Conservation (phyloP, 2,888 invertebrate genomes). For the Hermaeophaga mercurialis region DNA sequence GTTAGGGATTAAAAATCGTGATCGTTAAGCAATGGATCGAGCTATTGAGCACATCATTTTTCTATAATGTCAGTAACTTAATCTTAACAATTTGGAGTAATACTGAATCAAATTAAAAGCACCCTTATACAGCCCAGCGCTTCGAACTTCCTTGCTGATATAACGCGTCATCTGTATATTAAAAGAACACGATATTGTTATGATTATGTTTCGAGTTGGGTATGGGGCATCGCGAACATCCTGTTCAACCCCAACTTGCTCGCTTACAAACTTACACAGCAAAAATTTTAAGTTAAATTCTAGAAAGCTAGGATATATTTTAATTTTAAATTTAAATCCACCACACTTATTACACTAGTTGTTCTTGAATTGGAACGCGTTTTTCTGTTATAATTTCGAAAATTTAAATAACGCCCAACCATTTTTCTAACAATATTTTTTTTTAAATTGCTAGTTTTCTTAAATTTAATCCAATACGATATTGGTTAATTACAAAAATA, state of each 20-base stretch:
- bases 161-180: slow-evolving; percentile 35
- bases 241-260: slow-evolving; percentile 6
- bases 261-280: slow-evolving; percentile 13
- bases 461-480: too few relatives aligned
- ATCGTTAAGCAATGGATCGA: slow-evolving; percentile 16
- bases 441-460: too few relatives aligned
- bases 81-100: slow-evolving; percentile 17
- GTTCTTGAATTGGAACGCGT: too few relatives aligned
- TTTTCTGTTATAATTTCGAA: too few relatives aligned
- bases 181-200: slow-evolving; percentile 35
- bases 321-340: too few relatives aligned
- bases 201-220: slow-evolving; percentile 31
- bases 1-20: background rate
- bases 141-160: slow-evolving; percentile 24
- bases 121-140: slow-evolving; percentile 7
- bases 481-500: too few relatives aligned
- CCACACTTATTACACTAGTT: too few relatives aligned
- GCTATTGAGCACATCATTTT: slow-evolving; percentile 16
- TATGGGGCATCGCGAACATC: slow-evolving; percentile 14
- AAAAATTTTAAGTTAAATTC: slow-evolving; percentile 14
- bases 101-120: slow-evolving; percentile 19
- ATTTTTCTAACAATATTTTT: too few relatives aligned
- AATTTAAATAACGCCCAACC: too few relatives aligned
- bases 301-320: background rate
- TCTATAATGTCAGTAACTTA: slow-evolving; percentile 16